Evolutionary conservation across 2,113 vertebrate genomes (phyloP).

Genomic region (Lanius collurio): DNA sequence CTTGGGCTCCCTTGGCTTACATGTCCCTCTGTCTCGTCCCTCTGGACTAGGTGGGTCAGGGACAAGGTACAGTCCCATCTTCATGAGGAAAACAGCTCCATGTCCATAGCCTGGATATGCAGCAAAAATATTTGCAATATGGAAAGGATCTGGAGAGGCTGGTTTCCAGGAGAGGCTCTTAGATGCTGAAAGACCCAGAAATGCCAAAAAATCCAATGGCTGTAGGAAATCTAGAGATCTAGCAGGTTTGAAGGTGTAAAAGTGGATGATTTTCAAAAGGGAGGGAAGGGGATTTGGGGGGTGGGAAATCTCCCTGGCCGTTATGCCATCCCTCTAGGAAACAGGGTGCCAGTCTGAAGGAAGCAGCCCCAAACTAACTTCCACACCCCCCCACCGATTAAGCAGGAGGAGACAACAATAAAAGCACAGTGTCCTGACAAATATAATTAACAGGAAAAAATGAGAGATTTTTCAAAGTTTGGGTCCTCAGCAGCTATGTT

Average conservation of each 20-base stretch:
- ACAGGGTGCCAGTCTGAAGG: background rate
- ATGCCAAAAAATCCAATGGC: background rate
- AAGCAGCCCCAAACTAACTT: background rate
- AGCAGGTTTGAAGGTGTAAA: background rate
- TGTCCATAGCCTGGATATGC: background rate
- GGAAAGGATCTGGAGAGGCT: background rate
- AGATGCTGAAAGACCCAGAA: background rate
- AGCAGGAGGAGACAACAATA: background rate
- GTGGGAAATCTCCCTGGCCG: background rate
- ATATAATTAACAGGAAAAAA: constrained; percentile 35
- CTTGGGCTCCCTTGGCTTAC: background rate
- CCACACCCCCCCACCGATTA: background rate
- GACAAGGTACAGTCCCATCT: background rate
- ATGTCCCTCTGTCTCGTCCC: background rate
- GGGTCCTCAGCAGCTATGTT: constrained; percentile 17
- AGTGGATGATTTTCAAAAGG: background rate
- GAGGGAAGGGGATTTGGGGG: background rate
- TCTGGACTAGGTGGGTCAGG: background rate
- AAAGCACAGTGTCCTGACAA: constrained; percentile 13
- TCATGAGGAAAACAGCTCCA: background rate
- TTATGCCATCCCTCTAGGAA: background rate
- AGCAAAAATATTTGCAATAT: background rate
- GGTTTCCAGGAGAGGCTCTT: background rate
- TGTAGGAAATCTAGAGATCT: background rate
- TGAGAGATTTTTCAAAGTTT: constrained; percentile 49